phyloP scores from a whole-genome alignment of 2,113 vertebrate genomes.

The western clawed frog (Xenopus tropicalis) region DNA sequence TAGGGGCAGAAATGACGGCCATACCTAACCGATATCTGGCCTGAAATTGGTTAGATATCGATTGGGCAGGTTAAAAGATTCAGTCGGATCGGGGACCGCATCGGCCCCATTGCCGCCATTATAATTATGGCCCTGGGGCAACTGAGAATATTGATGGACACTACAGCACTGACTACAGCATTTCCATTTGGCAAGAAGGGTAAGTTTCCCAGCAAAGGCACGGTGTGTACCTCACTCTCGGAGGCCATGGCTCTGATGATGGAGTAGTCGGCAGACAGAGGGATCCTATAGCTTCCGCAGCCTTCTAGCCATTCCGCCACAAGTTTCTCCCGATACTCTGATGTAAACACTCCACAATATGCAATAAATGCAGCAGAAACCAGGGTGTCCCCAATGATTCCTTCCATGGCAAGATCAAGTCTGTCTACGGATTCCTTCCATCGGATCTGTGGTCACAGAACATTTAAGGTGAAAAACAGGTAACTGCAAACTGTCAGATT shows the following conservation, averaged over 20 bases:
- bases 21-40: too few species aligned
- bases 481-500: not conserved
- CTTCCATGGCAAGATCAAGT: conserved; percentile 38
- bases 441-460: conserved; percentile 45
- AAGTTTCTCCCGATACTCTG: conserved; percentile 40
- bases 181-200: too few species aligned
- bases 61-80: too few species aligned
- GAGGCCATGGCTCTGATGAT: conserved; percentile 48
- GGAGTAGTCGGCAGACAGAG: conserved; percentile 46
- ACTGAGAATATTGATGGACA: too few species aligned
- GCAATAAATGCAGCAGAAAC: conserved; percentile 46
- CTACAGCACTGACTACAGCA: too few species aligned
- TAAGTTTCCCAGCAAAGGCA: too few species aligned
- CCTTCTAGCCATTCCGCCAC: conserved; percentile 28
- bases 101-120: too few species aligned
- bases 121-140: too few species aligned
- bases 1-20: too few species aligned
- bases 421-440: conserved; percentile 55
- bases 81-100: too few species aligned
- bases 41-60: too few species aligned
- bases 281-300: conserved; percentile 35
- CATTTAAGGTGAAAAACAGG: not conserved
- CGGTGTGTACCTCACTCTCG: conserved; percentile 42
- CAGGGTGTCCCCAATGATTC: conserved; percentile 47
- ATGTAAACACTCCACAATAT: conserved; percentile 50